Evolutionary conservation across 2,113 vertebrate species (phyloP), one percentile per base, ranked within the genome.

Genomic region (rabbit (Oryctolagus cuniculus)): DNA sequence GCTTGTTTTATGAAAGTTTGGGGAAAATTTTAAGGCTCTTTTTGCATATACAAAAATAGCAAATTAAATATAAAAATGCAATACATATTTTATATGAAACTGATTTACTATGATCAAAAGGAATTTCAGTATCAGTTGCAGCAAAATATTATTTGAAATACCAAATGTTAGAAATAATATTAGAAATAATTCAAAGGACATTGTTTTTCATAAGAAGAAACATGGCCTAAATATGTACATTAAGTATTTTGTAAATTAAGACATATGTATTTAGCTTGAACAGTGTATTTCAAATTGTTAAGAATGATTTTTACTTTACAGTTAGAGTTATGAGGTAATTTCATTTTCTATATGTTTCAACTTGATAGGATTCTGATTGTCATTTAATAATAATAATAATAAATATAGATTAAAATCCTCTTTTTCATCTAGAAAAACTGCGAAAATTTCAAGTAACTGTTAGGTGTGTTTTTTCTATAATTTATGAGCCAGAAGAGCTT

Each of bases 261-360:
- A 67, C 13, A 15, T 87, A 77, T 1, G 34, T 9, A 55, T 79
- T 90, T 64, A 81, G 25, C 24, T 85, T 29, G 64, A 67, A 89
- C 27, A 83, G 51, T 89, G 31, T 58, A 79, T 69, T 75, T 74
- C 61, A 61, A 89, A 67, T 89, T 72, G 17, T 51, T 83, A 64
- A 64, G 36, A 82, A 19, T 88, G n/a, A 5, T 17, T 93, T 91
- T 61, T 27, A 58, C 4, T 80, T 90, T 34, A 17, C 51, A 10
- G 53, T 74, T 82, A 29, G 19, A 89, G 58, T 61, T 87, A 61
- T 92, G 49, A 77, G 55, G 31, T 61, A 88, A 70, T 96, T 95
- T 85, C 53, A 81, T 29, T 53, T 73, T 90, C 17, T 34, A 25
- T 9, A 27, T 64, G 36, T 80, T 74, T 88, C 29, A 44, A 25